Base-by-base conservation (phyloP, 2,888 invertebrate species). In the Neocrepidodera transversa region DNA sequence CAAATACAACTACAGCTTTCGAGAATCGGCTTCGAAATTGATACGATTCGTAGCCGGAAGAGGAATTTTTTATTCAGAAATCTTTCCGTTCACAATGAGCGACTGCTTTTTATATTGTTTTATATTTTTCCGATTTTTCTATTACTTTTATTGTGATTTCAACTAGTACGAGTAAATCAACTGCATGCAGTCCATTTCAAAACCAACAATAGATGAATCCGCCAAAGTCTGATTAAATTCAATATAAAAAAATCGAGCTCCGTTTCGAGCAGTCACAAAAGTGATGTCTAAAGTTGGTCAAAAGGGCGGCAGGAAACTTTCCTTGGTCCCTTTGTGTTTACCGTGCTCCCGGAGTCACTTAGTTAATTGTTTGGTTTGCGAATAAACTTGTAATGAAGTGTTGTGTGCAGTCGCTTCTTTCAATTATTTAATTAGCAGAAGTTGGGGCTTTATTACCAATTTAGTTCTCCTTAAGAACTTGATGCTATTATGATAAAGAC, bases 381-480 rank as follows among this genome's bases (percentile, higher is more conserved):
- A 62, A 62, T 64, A 56, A 62, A 64, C 59, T 64, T 54, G 59
- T 59, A 62, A 64, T 62, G 64, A 64, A 64, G 62, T 64, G 62
- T 63, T 63, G 55, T 60, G 55, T 60, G 54, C 58, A 58, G 40
- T 57, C 36, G 54, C 62, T 62, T 62, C 62, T 62, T 62, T 56
- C 52, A 58, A 56, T 62, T 62, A 62, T 62, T 58, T 52, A 58
- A 58, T 62, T 62, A 62, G 42, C n/a, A 42, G 62, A 48, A 58
- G 62, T 58, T 55, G 11, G 57, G 52, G 42, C 40, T 54, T 42
- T 35, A 36, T 28, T 43, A 45, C 20, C 36, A 35, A 58, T 58
- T 58, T 56, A 58, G 49, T 55, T 48, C 28, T 47, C 23, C 16
- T 26, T 45, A 50, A 53, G 32, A 36, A 18, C 40, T 42, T 26